Conservation (phyloP, 1,140 invertebrate species). For the Lamellibrachia luymesi region DNA sequence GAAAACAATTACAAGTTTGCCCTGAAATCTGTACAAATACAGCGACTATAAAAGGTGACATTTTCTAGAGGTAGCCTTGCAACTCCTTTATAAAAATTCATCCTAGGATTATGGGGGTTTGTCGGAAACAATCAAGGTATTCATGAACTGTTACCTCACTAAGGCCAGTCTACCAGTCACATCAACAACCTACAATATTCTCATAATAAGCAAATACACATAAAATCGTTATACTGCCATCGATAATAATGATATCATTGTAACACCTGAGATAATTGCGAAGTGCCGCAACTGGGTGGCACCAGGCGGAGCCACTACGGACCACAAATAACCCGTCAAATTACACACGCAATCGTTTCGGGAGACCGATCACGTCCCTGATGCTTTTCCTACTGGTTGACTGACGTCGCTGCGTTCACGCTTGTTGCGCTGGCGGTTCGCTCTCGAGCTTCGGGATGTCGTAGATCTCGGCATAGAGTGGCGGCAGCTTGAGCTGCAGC, state of each 20-base stretch:
- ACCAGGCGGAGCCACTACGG: neutral
- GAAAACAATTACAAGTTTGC: neutral
- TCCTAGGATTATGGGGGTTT: neutral
- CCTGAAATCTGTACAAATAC: neutral
- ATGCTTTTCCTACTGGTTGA: too few relatives aligned
- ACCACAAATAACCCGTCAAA: conserved; percentile 4
- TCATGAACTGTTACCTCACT: neutral
- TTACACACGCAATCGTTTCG: neutral
- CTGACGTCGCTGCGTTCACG: too few relatives aligned
- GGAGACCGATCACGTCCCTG: neutral
- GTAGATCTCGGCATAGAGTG: conserved; percentile 94
- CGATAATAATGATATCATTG: neutral
- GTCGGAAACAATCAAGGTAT: neutral
- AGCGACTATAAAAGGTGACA: neutral
- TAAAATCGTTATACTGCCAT: neutral
- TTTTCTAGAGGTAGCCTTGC: too few relatives aligned
- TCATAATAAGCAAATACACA: neutral
- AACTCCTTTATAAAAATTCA: neutral
- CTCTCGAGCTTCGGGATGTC: conserved; percentile 92
- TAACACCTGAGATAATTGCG: neutral
- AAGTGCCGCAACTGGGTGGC: neutral
- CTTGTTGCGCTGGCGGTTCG: conserved; percentile 47
- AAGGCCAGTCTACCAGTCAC: neutral
- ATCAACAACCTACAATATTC: neutral
- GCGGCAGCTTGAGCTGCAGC: conserved; percentile 80